Percentiles rank a stretch among this genome's conserved stretches.
These are phyloP conservation scores for Patella depressa DNA, from an alignment of 2,888 invertebrate species.

Conservation along the genomic window DNA sequence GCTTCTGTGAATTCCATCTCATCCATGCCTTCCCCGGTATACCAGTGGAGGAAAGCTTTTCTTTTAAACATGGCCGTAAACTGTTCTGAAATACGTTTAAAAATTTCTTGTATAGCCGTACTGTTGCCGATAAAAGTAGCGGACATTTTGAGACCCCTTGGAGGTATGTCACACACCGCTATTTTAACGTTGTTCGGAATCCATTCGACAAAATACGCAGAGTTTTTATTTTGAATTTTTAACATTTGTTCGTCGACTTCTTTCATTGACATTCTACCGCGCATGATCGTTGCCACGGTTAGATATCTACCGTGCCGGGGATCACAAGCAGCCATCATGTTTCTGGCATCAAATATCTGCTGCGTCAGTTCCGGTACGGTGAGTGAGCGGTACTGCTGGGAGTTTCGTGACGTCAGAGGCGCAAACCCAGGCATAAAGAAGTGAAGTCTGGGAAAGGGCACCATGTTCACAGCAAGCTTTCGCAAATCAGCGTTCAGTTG, in stretches of 20 bases:
- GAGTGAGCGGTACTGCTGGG: conserved; percentile 17
- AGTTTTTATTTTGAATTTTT: conserved; percentile 94
- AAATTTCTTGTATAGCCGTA: conserved; percentile 60
- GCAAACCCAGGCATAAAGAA: conserved; percentile 25
- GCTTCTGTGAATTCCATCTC: too few species aligned
- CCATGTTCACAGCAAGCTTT: too few species aligned
- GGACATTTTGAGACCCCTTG: conserved; percentile 82
- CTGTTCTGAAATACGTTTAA: conserved; percentile 67
- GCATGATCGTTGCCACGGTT: conserved; percentile 31
- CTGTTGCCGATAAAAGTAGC: too few species aligned
- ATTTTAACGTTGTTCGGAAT: conserved; percentile 92
- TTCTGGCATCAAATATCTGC: conserved; percentile 33
- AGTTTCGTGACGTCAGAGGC: too few species aligned
- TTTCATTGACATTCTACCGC: conserved; percentile 72
- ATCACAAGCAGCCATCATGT: conserved; percentile 33
- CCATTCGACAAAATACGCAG: conserved; percentile 88
- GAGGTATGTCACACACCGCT: conserved; percentile 94
- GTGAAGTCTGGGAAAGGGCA: conserved; percentile 13
- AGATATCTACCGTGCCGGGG: conserved; percentile 29
- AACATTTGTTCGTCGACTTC: conserved; percentile 75
- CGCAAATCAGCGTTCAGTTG: too few species aligned
- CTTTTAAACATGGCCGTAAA: conserved; percentile 86
- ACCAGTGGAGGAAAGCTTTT: too few species aligned
- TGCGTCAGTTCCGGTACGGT: conserved; percentile 33
- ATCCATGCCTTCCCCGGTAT: too few species aligned